Percentiles rank a stretch among this genome's conserved stretches.
phyloP scores from a whole-genome alignment of 2,888 invertebrate genomes.

The Rhagophthalmus giganteus region DNA sequence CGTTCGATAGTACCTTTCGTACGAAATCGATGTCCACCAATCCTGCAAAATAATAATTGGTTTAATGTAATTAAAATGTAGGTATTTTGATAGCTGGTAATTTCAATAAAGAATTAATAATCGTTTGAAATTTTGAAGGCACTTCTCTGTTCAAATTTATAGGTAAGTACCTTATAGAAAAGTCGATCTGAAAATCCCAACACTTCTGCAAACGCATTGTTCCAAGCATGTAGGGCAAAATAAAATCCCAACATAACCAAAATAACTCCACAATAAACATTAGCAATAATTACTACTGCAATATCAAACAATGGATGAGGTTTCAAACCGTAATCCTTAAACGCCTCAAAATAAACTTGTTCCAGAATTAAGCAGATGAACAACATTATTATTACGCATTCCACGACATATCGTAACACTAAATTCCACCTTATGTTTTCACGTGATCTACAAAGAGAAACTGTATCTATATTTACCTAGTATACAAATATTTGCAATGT shows the following conservation, averaged over 20 bases:
- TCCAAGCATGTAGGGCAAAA: constrained; percentile 85
- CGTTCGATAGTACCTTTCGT: constrained; percentile 79
- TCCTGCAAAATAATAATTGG: constrained; percentile 68
- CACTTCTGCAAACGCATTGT: constrained; percentile 90
- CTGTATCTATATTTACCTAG: no score
- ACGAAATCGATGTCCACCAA: constrained; percentile 92
- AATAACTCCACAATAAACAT: constrained; percentile 74
- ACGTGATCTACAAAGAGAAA: no score
- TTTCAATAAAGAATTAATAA: no score
- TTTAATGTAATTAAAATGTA: no score
- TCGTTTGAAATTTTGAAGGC: no score
- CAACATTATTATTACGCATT: constrained; percentile 77
- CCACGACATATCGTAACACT: constrained; percentile 69
- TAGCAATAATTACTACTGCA: constrained; percentile 68
- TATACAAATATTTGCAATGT: no score
- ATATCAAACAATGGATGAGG: constrained; percentile 56
- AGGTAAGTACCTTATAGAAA: constrained; percentile 69
- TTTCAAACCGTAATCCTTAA: constrained; percentile 63
- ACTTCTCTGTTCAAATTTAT: no score
- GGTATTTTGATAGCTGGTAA: no score
- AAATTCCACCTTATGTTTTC: no score
- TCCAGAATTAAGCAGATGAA: constrained; percentile 81
- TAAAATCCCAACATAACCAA: constrained; percentile 67
- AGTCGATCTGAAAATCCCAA: constrained; percentile 83
- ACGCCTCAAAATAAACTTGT: constrained; percentile 72